Evolutionary conservation across 2,888 invertebrate genomes (phyloP), one percentile per base, ranked within the genome.

Genomic region (Epirrhoe alternata): DNA sequence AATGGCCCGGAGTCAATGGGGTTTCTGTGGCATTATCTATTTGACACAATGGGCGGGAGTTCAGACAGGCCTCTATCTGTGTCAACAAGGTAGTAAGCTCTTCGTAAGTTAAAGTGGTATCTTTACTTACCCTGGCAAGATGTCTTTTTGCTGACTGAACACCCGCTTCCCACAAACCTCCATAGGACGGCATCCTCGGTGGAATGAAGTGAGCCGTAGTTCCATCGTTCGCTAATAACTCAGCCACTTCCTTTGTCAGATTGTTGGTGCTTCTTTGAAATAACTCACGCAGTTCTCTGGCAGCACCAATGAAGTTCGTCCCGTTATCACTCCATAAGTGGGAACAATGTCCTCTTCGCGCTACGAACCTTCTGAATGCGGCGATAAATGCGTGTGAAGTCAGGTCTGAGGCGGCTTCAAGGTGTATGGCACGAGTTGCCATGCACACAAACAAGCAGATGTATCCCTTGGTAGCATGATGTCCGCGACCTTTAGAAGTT

Each of bases 381-480:
- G 73, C 69, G 7, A 75, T 33, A 47, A 74, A 77, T 0, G 70
- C 76, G 42, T 77, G 68, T 1, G 78, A 68, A 1, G 75, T 73
- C 0, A 83, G 55, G 12, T 75, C 74, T 0, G 65, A 67, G 0
- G 81, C 82, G 0, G 72, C 68, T 59, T 83, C 82, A 0, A 82
- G 42, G 51, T 79, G 79, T 0, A 79, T 68, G 0, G 80, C 80
- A 14, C 73, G 73, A 0, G 76, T 75, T 0, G 65, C 64, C 71
- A 72, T 69, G 47, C 79, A 79, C 4, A 73, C 51, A 50, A 74
- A 73, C 1, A 72, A 30, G 24, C 74, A 73, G 5, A 72, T 69
- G 47, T 69, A 73, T 14, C 71, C 70, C 12, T 75, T 74, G 5
- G 38, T 56, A 2, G 70, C 30, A 24, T 67, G 60, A 16, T 64